Conservation (phyloP, 2,888 invertebrate species). For the Celastrina argiolus region DNA sequence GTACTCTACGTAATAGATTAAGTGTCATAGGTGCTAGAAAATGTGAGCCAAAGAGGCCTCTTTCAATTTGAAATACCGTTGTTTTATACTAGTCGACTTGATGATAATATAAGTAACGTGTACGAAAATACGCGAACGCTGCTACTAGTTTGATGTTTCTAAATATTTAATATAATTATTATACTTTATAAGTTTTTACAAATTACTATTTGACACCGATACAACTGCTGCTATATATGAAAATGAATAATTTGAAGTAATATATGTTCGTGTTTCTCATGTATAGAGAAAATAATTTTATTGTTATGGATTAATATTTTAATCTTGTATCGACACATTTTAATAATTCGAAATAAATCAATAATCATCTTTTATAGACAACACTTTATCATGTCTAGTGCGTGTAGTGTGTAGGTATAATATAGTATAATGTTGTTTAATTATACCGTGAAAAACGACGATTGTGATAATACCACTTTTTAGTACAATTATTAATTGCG, state of each 20-base stretch:
- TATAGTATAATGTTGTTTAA: conserved; percentile 30
- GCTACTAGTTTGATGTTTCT: background rate
- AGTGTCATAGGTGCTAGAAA: conserved; percentile 15
- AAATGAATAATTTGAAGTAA: no score
- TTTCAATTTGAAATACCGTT: background rate
- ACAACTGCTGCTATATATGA: background rate
- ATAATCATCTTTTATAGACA: no score
- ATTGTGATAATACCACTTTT: conserved; percentile 30
- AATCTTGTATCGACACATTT: no score
- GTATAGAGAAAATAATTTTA: no score
- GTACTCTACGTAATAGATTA: background rate
- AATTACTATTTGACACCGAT: background rate
- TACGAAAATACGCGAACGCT: background rate
- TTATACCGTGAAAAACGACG: conserved; percentile 28
- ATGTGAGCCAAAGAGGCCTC: conserved; percentile 13
- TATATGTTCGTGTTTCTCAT: no score
- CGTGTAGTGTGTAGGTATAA: conserved; percentile 24
- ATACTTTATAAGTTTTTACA: background rate
- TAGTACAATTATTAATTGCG: conserved; percentile 18
- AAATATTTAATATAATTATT: background rate
- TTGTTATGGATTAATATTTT: no score
- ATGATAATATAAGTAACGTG: background rate
- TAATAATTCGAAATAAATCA: no score
- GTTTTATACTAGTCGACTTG: conserved; percentile 7
- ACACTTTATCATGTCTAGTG: no score